Base-by-base conservation (phyloP, 2,113 vertebrate genomes). In the Prochilodus magdalenae region DNA sequence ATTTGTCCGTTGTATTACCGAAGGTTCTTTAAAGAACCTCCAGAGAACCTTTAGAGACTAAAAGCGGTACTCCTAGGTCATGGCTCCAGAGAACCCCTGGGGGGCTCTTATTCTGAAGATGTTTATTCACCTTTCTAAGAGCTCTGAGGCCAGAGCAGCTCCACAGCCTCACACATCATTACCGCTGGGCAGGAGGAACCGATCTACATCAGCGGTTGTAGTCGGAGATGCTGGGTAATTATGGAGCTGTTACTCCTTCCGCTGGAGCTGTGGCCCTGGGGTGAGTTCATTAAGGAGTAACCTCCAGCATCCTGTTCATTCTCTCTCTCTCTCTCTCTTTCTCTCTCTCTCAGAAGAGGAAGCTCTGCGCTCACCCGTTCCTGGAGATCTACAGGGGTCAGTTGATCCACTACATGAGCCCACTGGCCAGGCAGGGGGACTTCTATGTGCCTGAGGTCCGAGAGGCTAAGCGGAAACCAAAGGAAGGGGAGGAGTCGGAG, bases 401-500 rank as follows among this genome's bases (percentile, higher is more conserved):
- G 79, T 85, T 92, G 87, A 97, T 99, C 90, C 94, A 96, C 78
- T 98, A 96, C 30, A 92, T 98, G 90, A 95, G 93, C 51, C 97
- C 96, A 0, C 92, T 99, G 67, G 96, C 96, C 8, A 95, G 95
- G 6, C 97, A 98, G 90, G 95, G 93, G 53, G 96, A 98, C 86
- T 98, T 99, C 91, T 98, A 98, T 0, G 95, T 99, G 77, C 98
- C 96, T 4, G 96, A 99, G 90, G 90, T 96, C 89, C 95, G 95
- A 78, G 93, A 93, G 75, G 80, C 92, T 14, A 88, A 92, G 10
- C 93, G 93, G 85, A 93, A 87, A 84, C 91, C 92, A 77, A 84
- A 88, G 75, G 93, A 85, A 0, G 85, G 86, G 49, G 90, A 87
- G 6, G 95, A 95, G 57, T 86, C 91, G 0, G 89, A 91, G 13